Percentiles rank a stretch among this genome's conserved stretches.
Conservation (phyloP, 2,888 invertebrate species). For the Dryadula phaetusa region DNA sequence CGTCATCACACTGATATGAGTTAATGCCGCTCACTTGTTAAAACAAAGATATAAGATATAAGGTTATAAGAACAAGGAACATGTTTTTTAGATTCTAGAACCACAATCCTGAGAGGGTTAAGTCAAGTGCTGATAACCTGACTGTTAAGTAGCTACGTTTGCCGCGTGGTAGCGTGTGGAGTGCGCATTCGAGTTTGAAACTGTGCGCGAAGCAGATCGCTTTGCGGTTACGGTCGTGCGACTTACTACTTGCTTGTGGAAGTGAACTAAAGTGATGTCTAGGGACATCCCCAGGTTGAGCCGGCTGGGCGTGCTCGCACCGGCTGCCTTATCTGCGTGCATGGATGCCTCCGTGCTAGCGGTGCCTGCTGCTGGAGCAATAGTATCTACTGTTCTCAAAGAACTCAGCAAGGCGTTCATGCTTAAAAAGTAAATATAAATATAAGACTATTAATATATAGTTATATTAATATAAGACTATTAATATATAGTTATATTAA, state of each 20-base stretch:
- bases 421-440: constrained; percentile 73
- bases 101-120: constrained; percentile 13
- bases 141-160: neutral
- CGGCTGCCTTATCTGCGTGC: constrained; percentile 75
- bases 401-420: constrained; percentile 80
- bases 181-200: constrained; percentile 63
- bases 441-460: neutral
- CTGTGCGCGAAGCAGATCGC: constrained; percentile 80
- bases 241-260: constrained; percentile 39
- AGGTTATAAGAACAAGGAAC: neutral
- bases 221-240: constrained; percentile 75
- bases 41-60: neutral
- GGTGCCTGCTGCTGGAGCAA: constrained; percentile 78
- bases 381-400: constrained; percentile 77
- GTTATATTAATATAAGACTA: neutral
- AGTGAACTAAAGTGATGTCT: constrained; percentile 63
- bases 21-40: constrained; percentile 10
- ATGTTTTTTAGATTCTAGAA: constrained; percentile 11
- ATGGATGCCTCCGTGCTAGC: constrained; percentile 79
- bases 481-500: neutral
- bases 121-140: constrained; percentile 15
- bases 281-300: constrained; percentile 66
- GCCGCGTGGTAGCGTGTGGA: constrained; percentile 33
- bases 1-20: neutral
- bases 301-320: constrained; percentile 75